Evolutionary conservation across 2,113 vertebrate genomes (phyloP).

Genomic region (Carollia perspicillata): DNA sequence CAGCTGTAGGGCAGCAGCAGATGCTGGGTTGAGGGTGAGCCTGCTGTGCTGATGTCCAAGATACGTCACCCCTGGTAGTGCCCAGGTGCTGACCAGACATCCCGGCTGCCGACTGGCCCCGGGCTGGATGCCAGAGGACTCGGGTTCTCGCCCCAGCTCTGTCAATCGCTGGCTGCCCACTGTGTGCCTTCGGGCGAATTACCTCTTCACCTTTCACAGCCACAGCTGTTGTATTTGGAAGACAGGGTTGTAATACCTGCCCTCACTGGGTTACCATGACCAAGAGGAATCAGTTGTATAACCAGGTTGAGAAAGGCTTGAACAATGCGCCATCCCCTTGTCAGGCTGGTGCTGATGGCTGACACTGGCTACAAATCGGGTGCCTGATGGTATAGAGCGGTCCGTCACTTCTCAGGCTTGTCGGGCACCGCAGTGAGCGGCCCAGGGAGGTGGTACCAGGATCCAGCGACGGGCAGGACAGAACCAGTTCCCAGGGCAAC

Average conservation of each 20-base stretch:
- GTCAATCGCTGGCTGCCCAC: not conserved
- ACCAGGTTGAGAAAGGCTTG: not conserved
- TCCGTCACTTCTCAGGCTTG: not conserved
- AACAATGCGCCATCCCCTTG: not conserved
- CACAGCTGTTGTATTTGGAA: not conserved
- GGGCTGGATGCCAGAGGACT: not conserved
- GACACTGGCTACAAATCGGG: not conserved
- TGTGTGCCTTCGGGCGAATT: not conserved
- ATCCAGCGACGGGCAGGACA: not conserved
- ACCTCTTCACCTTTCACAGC: not conserved
- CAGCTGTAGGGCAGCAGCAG: not conserved
- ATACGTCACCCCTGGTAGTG: not conserved
- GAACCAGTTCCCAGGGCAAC: not conserved
- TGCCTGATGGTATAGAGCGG: not conserved
- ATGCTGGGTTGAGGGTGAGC: not conserved
- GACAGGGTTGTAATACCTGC: not conserved
- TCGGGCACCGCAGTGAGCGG: not conserved
- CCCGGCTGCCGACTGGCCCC: accelerated
- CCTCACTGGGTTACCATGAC: not conserved
- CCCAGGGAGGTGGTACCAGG: not conserved
- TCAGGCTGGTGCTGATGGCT: not conserved
- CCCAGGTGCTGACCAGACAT: not conserved
- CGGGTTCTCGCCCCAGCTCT: not conserved
- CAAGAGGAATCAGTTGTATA: not conserved
- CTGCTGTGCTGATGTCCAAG: not conserved